Evolutionary conservation across 2,888 invertebrate genomes (phyloP), one percentile per base, ranked within the genome.

Genomic region (Cheilosia soror): DNA sequence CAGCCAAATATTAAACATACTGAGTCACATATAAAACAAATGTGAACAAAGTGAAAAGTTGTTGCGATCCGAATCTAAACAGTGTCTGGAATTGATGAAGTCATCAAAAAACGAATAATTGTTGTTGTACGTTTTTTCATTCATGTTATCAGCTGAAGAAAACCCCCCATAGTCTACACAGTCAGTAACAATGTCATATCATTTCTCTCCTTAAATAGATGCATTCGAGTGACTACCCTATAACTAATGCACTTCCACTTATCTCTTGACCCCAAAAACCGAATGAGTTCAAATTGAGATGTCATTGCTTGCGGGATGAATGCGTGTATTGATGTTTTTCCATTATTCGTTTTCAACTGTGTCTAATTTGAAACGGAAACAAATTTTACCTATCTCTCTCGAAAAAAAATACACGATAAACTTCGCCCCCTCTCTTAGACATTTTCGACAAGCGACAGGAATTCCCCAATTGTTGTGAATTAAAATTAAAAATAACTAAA

Each of bases 241-340:
- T n/a, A 15, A 15, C 2, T 25, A 25, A 47, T 15, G 49, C 55
- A 75, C 58, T 80, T 15, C 42, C 55, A 75, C 58, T 80, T 80
- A 80, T 80, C 79, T 58, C 62, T 47, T 75, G 84, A 84, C 84
- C 84, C 58, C 65, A 80, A 84, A 84, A 71, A 71, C 42, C 53
- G 27, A 80, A 42, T 55, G 69, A 80, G 60, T 66, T 82, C 62
- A 72, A 82, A 66, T 77, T 71, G 66, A 72, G 66, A 66, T 63
- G 60, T 76, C 71, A 63, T 53, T 77, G 51, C 44, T 55, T 68
- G 60, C 20, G 60, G 72, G 65, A 58, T 53, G 44, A 40, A 53
- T 69, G 2, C 20, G 37, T 25, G 9, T 75, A 81, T 81, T 81
- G 81, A 81, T 81, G 69, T 71, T 58, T 51, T 65, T 37, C 37